Evolutionary conservation across 2,888 invertebrate genomes (phyloP), one percentile per base, ranked within the genome.

Genomic region (Acrobasis suavella): DNA sequence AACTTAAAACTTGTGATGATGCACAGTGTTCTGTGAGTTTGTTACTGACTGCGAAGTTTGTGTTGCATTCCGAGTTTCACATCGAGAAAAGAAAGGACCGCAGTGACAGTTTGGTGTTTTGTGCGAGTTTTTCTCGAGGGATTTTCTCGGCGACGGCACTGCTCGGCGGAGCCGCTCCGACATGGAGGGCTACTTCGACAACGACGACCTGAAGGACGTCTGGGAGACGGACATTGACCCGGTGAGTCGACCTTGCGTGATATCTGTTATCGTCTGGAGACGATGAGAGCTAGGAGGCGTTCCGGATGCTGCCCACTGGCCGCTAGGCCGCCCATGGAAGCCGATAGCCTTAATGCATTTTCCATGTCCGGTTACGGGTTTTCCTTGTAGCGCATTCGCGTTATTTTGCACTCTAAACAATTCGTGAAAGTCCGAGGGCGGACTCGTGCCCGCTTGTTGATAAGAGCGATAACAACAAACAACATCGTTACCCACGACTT

Each of bases 201-300:
- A 94, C 68, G 95, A 95, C 89, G 95, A 95, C 89, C 93, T 96
- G 80, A 95, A 95, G 93, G 96, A 96, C 88, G 93, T 96, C 80
- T 96, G 96, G 96, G 96, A 96, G 85, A 94, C 96, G 76, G 96
- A 96, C 92, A 93, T 96, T 83, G 96, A 96, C 93, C 95, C 96
- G 95, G 96, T 96, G 87, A 96, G 96, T 94, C 80, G 85, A 86
- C 87, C 87, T 87, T 89, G 82, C 73, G 68, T 72, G 75, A 75
- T 82, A 83, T 73, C 80, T 75, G 75, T 81, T 86, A 87, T 87
- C 88, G 73, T 68, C 65, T 64, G 52, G 65, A 77, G 71, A 72
- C 74, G 75, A 76, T 69, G 62, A 39, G 37, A 52, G n/a, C 42
- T 22, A 16, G 50, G 14, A 42, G 5, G 22, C 60, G 37, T 49